Percentiles rank a stretch among this genome's conserved stretches.
phyloP scores from a whole-genome alignment of 1,140 invertebrate genomes.

The Acromyrmex echinatior region DNA sequence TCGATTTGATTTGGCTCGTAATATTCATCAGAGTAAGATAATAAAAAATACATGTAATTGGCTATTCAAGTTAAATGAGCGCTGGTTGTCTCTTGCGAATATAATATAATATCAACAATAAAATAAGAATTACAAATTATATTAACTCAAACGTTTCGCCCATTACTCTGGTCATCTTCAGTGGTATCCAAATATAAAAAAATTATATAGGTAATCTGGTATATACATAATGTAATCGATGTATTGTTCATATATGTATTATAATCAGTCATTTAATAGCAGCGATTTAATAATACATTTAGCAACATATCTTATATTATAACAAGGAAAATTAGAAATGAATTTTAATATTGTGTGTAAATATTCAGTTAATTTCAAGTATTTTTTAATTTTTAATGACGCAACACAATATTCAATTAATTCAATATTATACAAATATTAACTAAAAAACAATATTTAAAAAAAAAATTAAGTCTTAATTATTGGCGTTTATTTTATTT shows the following conservation, averaged over 20 bases:
- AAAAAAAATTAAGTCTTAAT: background rate
- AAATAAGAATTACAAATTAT: too few relatives aligned
- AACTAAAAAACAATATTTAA: constrained; percentile 1
- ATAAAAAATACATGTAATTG: background rate
- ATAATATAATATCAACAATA: too few relatives aligned
- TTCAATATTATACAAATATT: background rate
- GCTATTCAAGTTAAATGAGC: too few relatives aligned
- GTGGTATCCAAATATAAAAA: too few relatives aligned
- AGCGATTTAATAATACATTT: background rate
- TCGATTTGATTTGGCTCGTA: background rate
- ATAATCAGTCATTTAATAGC: background rate
- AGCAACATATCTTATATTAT: background rate
- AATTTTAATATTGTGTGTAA: background rate
- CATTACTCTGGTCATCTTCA: too few relatives aligned
- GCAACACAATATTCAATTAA: background rate
- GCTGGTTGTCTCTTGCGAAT: too few relatives aligned
- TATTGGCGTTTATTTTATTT: constrained; percentile 11
- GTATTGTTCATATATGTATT: background rate
- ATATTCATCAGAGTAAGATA: constrained; percentile 1
- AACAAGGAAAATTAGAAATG: background rate
- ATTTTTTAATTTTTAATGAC: background rate
- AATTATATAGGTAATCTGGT: too few relatives aligned
- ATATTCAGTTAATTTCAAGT: background rate
- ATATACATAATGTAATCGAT: background rate
- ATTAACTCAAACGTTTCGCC: too few relatives aligned